Conservation (phyloP, 2,113 vertebrate species). For the Eulemur macaco region DNA sequence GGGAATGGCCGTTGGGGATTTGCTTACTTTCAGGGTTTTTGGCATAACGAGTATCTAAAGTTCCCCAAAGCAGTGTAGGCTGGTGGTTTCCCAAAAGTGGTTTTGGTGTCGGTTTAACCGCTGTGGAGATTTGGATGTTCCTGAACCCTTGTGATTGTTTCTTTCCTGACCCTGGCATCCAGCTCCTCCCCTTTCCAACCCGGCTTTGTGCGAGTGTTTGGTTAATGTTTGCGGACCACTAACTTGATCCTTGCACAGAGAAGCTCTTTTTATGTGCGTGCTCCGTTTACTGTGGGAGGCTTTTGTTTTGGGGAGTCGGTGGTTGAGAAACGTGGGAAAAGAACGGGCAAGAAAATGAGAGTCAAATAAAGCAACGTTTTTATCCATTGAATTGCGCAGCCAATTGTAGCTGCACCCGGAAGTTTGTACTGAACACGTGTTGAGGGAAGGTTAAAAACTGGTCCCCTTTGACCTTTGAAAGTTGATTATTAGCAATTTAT, state of each 20-base stretch:
- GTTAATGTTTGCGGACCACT: conserved; percentile 66
- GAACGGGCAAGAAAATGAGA: conserved; percentile 26
- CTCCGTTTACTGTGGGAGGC: conserved; percentile 37
- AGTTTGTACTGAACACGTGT: conserved; percentile 90
- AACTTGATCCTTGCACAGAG: conserved; percentile 19
- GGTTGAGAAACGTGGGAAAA: conserved; percentile 35
- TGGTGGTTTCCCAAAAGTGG: conserved; percentile 40
- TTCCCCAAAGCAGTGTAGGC: neutral
- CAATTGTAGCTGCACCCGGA: conserved; percentile 85
- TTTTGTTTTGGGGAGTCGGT: conserved; percentile 64
- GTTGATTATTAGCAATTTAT: conserved; percentile 2
- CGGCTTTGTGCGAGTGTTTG: conserved; percentile 67
- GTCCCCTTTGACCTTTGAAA: conserved; percentile 62
- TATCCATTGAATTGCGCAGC: conserved; percentile 80
- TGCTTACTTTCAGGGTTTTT: neutral
- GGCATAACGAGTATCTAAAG: neutral
- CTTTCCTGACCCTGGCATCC: conserved; percentile 53
- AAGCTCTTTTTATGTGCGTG: neutral
- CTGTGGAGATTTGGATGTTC: conserved; percentile 31
- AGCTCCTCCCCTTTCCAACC: conserved; percentile 67
- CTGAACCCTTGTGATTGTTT: conserved; percentile 45
- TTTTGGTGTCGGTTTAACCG: conserved; percentile 17
- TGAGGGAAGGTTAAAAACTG: conserved; percentile 70
- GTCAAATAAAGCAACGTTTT: conserved; percentile 48
- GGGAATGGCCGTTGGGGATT: neutral